Conservation (phyloP, 1,140 invertebrate genomes). For the Zophobas atratus region DNA sequence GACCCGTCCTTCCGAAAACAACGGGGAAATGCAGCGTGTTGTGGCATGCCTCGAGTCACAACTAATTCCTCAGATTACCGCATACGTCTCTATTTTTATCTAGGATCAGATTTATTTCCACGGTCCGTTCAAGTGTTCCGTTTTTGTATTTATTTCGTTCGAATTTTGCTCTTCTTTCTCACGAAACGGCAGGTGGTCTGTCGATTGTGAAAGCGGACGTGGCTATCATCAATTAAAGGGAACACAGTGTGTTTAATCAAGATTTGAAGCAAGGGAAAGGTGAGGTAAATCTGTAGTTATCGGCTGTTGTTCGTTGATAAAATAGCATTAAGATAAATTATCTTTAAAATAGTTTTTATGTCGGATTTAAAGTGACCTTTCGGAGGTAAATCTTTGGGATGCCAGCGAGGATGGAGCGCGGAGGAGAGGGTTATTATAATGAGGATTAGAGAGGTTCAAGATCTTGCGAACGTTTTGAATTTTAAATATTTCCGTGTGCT, state of each 20-base stretch:
- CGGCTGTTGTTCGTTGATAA: constrained; percentile 13
- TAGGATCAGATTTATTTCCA: constrained; percentile 3
- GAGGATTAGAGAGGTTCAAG: too few relatives aligned
- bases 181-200: neutral
- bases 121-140: neutral
- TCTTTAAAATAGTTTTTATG: constrained; percentile 24
- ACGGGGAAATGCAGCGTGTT: constrained; percentile 1
- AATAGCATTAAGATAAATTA: constrained; percentile 28
- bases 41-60: constrained; percentile 18
- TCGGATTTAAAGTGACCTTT: constrained; percentile 14
- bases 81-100: constrained; percentile 14
- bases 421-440: too few relatives aligned
- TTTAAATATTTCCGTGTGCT: too few relatives aligned
- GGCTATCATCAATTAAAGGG: neutral
- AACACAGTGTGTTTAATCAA: neutral
- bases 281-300: constrained; percentile 5
- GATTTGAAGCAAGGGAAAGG: neutral
- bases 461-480: too few relatives aligned
- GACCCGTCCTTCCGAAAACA: constrained; percentile 3
- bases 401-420: too few relatives aligned
- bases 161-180: neutral
- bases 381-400: too few relatives aligned
- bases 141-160: too few relatives aligned
- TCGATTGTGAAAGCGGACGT: neutral
- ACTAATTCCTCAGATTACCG: constrained; percentile 10